Percentiles rank a stretch among this genome's conserved stretches.
These are phyloP conservation scores for Pristionchus fissidentatus DNA, from an alignment of 2,888 invertebrate species.

Conservation along the genomic window DNA sequence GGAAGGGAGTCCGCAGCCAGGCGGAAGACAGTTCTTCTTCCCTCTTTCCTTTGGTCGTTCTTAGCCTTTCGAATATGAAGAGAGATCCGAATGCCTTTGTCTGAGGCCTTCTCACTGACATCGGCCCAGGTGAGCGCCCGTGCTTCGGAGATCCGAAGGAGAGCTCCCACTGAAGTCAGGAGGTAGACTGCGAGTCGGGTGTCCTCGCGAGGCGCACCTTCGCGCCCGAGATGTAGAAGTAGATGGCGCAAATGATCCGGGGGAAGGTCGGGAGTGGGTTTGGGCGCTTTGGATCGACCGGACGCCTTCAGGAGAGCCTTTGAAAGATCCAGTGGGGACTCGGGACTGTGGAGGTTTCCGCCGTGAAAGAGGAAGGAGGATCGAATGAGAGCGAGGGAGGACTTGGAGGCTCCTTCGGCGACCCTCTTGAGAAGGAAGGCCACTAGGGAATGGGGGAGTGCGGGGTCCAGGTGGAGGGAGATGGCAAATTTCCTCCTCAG, in stretches of 20 bases:
- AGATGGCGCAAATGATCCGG: too few relatives aligned
- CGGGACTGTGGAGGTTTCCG: background rate
- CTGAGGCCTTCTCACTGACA: background rate
- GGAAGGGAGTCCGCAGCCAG: background rate
- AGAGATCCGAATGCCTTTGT: background rate
- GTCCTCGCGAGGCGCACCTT: background rate
- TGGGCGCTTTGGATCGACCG: background rate
- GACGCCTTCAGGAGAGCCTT: background rate
- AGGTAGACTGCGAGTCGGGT: background rate
- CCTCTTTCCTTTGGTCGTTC: conserved; percentile 1
- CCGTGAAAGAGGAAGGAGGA: background rate
- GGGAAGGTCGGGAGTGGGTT: background rate
- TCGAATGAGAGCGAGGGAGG: background rate
- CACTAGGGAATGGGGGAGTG: background rate
- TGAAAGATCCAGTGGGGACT: background rate
- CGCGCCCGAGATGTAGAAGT: background rate
- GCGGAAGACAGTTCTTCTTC: background rate
- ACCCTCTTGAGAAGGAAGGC: background rate
- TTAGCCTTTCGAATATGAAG: background rate
- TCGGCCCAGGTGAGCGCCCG: background rate
- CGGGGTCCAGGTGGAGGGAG: background rate
- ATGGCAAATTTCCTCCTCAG: background rate
- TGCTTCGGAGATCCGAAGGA: background rate
- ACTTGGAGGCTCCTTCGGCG: background rate
- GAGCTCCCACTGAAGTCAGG: background rate